A percentile compares a stretch with the other conserved stretches of the same genome.
These are phyloP conservation scores for Drosophila sulfurigaster DNA, from an alignment of 1,140 invertebrate species.

Conservation along the genomic window DNA sequence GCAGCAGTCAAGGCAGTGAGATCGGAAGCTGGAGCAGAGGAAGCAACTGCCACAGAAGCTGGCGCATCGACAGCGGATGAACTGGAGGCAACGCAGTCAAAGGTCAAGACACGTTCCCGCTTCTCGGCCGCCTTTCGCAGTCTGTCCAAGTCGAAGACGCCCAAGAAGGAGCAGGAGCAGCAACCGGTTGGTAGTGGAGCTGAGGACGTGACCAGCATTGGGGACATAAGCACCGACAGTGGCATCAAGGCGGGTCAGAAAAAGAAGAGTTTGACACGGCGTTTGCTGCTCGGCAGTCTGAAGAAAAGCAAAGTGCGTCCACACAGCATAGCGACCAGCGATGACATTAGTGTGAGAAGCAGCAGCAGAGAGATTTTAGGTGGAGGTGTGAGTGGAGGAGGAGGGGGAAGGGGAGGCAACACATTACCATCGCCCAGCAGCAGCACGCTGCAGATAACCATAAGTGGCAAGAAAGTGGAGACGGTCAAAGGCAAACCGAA, in stretches of 20 bases:
- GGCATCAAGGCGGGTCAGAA: slow-evolving; percentile 44
- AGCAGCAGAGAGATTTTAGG: slow-evolving; percentile 27
- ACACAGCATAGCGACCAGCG: slow-evolving; percentile 66
- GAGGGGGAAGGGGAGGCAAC: slow-evolving; percentile 35
- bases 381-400: slow-evolving; percentile 3
- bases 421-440: slow-evolving; percentile 40
- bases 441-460: slow-evolving; percentile 76
- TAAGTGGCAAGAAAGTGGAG: slow-evolving; percentile 79
- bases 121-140: slow-evolving; percentile 80
- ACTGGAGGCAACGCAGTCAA: slow-evolving; percentile 13
- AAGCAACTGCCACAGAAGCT: not conserved
- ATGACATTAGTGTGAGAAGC: slow-evolving; percentile 58
- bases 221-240: slow-evolving; percentile 37
- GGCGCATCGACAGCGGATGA: not conserved
- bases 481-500: slow-evolving; percentile 32
- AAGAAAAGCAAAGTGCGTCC: slow-evolving; percentile 67
- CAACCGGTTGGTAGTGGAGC: slow-evolving; percentile 25
- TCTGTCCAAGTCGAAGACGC: slow-evolving; percentile 64
- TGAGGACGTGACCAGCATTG: slow-evolving; percentile 51
- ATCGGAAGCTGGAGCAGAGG: slow-evolving; percentile 8
- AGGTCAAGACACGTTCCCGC: slow-evolving; percentile 74
- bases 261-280: slow-evolving; percentile 74
- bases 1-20: slow-evolving; percentile 24
- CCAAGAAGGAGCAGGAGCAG: slow-evolving; percentile 39
- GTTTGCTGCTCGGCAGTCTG: slow-evolving; percentile 64